phyloP scores from a whole-genome alignment of 2,113 vertebrate species.

The Antechinus stuartii region DNA sequence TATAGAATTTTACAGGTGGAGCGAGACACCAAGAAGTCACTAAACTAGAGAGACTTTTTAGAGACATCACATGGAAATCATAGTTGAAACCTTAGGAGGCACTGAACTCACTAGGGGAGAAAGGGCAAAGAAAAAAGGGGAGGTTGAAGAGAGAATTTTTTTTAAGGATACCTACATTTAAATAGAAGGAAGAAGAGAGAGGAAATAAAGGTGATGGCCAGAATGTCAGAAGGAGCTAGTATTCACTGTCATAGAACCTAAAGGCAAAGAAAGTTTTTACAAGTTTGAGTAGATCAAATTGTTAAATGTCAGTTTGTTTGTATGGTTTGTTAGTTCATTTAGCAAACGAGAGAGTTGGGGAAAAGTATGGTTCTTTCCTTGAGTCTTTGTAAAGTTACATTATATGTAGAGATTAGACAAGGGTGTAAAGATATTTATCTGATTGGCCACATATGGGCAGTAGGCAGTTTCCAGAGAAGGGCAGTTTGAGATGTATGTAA shows the following conservation, averaged over 20 bases:
- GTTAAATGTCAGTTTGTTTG: background rate
- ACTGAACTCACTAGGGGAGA: too few relatives aligned
- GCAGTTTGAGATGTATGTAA: background rate
- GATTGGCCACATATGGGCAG: background rate
- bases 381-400: background rate
- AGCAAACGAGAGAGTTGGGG: background rate
- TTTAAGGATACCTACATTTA: background rate
- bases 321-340: background rate
- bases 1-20: too few relatives aligned
- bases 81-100: too few relatives aligned
- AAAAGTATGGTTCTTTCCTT: background rate
- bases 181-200: background rate
- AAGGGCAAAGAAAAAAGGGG: too few relatives aligned
- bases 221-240: background rate
- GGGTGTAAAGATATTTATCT: background rate
- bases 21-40: too few relatives aligned
- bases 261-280: background rate
- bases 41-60: too few relatives aligned
- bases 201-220: background rate
- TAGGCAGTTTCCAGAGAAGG: background rate
- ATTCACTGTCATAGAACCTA: background rate
- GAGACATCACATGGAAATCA: too few relatives aligned
- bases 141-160: background rate
- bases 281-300: background rate
- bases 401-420: background rate